These are phyloP conservation scores for Pseudomyrmex cubaensis DNA, from an alignment of 1,140 invertebrate genomes.

Conservation along the genomic window DNA sequence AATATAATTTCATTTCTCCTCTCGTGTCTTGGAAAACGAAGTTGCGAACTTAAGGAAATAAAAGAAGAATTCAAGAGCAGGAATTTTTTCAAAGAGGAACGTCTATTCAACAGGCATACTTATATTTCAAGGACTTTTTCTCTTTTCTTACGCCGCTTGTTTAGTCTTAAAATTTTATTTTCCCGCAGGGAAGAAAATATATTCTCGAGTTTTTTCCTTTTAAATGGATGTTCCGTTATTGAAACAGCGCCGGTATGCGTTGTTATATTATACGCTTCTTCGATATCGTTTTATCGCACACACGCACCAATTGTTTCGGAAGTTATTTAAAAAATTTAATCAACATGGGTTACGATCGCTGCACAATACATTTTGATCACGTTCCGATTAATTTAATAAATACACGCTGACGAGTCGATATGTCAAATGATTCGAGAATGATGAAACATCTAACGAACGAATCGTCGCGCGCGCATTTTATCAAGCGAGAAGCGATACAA, in stretches of 20 bases:
- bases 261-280: slow-evolving; percentile 1
- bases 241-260: neutral
- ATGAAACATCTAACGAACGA: neutral
- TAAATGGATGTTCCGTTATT: neutral
- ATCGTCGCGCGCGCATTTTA: slow-evolving; percentile 11
- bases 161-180: slow-evolving; percentile 29
- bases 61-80: slow-evolving; percentile 11
- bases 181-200: neutral
- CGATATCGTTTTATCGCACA: neutral
- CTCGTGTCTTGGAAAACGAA: slow-evolving; percentile 6
- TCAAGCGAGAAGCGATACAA: neutral
- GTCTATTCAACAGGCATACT: slow-evolving; percentile 39
- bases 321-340: slow-evolving; percentile 17
- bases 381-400: slow-evolving; percentile 30
- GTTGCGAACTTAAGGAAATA: slow-evolving; percentile 22
- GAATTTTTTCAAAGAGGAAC: slow-evolving; percentile 12
- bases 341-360: neutral
- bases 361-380: neutral
- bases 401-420: neutral
- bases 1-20: slow-evolving; percentile 33
- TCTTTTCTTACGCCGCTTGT: neutral
- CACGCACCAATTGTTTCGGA: neutral
- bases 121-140: slow-evolving; percentile 25
- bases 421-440: slow-evolving; percentile 9
- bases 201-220: neutral